Base-by-base conservation (phyloP, 2,113 vertebrate species). In the Pterocles orientalis region DNA sequence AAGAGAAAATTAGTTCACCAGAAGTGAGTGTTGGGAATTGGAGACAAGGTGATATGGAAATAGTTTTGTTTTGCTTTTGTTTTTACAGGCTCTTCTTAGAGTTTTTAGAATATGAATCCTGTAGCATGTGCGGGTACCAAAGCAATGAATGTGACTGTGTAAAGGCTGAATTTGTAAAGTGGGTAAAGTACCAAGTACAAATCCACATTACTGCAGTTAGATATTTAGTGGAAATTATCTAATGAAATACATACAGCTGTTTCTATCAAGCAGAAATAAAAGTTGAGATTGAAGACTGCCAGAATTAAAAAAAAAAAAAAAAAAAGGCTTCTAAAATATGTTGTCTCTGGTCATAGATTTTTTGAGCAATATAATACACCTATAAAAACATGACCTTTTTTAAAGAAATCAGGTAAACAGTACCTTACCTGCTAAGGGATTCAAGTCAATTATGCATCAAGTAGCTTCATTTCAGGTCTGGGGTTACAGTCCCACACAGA, bases 1-100 rank as follows among this genome's bases (percentile, higher is more conserved):
- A 95, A 82, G 84, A 86, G 75, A 73, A 93, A 97, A 97, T 94
- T 85, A 94, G 39, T 95, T 97, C 54, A 61, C 47, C 54, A 93
- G 75, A 90, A 97, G 71, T 66, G 50, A 93, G 47, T 70, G 25
- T 45, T 86, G 60, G 69, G 83, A 94, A 89, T 82, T 95, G 58
- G 92, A 92, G 75, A 81, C 60, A 80, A 86, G n/a, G 34, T 61
- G 25, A 76, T 82, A 56, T 1, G 20, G 83, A 89, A 93, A 76
- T 14, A 69, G 41, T 54, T 76, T 72, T 77, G 12, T 41, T 81
- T 92, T 88, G 33, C 75, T 84, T 83, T 64, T 71, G 48, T 69
- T 90, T 95, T 51, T 43, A 25, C 24, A 65, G 26, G 54, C 41
- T 88, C 15, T 87, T 93, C 81, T 68, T 33, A 71, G 36, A 92